These are phyloP conservation scores for Gerosis bhagava DNA, from an alignment of 2,888 invertebrate genomes.

Conservation along the genomic window DNA sequence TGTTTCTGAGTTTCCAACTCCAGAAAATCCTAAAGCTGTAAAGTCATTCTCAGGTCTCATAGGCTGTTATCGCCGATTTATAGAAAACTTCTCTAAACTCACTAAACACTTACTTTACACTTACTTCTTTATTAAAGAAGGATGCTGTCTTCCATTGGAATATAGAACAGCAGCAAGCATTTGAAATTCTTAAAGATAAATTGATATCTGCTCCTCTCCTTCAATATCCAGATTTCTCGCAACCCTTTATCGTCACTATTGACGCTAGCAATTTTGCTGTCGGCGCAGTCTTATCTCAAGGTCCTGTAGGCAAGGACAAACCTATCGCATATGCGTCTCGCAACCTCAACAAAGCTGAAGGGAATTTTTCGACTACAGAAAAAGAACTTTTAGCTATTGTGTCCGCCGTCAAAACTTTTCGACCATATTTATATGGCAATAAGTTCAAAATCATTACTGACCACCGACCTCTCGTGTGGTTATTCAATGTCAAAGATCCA, in stretches of 20 bases:
- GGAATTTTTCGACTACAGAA: conserved; percentile 24
- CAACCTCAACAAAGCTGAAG: conserved; percentile 23
- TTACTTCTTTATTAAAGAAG: neutral
- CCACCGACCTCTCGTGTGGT: conserved; percentile 32
- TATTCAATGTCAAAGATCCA: conserved; percentile 33
- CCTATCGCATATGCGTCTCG: conserved; percentile 28
- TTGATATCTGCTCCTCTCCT: neutral
- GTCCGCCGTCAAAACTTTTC: conserved; percentile 28
- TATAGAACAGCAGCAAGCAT: neutral
- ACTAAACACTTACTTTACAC: conserved; percentile 11
- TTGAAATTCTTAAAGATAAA: neutral
- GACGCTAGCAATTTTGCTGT: conserved; percentile 27
- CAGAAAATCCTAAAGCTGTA: conserved; percentile 29
- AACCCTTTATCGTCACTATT: conserved; percentile 14
- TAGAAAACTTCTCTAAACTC: conserved; percentile 41
- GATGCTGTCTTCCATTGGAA: neutral
- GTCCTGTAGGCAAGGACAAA: conserved; percentile 32
- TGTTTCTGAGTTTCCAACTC: conserved; percentile 27
- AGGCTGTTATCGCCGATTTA: conserved; percentile 51
- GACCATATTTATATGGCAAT: conserved; percentile 41
- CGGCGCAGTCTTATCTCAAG: conserved; percentile 32
- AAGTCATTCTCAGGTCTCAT: conserved; percentile 43
- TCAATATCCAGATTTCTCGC: conserved; percentile 10
- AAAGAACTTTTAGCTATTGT: conserved; percentile 27
- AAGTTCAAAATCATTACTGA: conserved; percentile 32